Conservation (phyloP, 2,888 invertebrate genomes). For the Pseudanteris insignis region DNA sequence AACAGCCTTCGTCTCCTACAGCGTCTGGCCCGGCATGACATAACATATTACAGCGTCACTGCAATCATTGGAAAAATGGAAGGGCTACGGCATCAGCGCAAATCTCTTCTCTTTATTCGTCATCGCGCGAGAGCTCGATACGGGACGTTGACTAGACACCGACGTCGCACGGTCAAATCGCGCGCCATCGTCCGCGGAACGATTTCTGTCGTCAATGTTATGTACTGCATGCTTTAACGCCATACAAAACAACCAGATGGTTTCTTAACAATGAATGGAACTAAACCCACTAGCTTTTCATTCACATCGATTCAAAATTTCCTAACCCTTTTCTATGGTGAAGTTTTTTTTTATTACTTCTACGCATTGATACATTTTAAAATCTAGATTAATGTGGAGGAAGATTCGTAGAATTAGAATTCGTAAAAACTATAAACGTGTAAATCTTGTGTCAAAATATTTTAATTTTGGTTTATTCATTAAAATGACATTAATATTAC, state of each 20-base stretch:
- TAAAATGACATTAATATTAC: no score
- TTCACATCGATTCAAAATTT: constrained; percentile 9
- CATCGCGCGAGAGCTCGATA: constrained; percentile 6
- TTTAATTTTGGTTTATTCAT: no score
- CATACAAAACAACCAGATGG: constrained; percentile 17
- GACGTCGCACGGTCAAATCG: constrained; percentile 8
- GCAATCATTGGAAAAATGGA: constrained; percentile 44
- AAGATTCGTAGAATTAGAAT: no score
- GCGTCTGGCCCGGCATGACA: constrained; percentile 70
- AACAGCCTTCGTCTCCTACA: no score
- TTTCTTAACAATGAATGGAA: constrained; percentile 11
- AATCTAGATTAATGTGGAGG: no score
- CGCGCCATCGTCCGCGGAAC: constrained; percentile 1
- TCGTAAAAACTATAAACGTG: no score
- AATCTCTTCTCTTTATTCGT: constrained; percentile 5
- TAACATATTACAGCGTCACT: constrained; percentile 60
- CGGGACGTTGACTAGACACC: constrained; percentile 10
- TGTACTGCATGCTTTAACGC: constrained; percentile 11
- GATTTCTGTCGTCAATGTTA: no score
- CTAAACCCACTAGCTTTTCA: constrained; percentile 18
- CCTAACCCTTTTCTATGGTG: no score
- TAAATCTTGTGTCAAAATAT: no score
- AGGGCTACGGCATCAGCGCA: constrained; percentile 27
- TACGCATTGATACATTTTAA: no score
- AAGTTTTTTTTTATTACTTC: no score